Conservation (phyloP, 37 sponge, comb jelly and placozoan species). For the Ianthella basta region DNA sequence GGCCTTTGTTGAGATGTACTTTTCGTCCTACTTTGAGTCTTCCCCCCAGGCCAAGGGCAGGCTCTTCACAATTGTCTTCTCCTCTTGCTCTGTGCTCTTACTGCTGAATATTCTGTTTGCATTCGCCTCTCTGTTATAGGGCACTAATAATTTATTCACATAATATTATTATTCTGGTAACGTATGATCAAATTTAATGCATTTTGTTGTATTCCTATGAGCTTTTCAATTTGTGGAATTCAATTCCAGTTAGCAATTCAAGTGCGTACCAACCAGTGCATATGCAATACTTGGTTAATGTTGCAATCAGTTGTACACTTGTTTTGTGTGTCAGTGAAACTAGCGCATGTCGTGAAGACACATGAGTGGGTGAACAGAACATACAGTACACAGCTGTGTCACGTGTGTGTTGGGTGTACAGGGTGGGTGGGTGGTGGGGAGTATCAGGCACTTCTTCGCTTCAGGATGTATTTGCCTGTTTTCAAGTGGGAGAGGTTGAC, state of each 20-base stretch:
- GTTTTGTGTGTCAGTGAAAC: too few relatives aligned
- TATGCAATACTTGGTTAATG: too few relatives aligned
- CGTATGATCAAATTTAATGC: too few relatives aligned
- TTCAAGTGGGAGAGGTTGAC: slow-evolving; percentile 71
- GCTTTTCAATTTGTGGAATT: too few relatives aligned
- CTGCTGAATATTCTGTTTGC: background rate
- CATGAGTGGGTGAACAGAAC: background rate
- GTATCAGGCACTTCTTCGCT: slow-evolving; percentile 45
- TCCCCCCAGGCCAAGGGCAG: background rate
- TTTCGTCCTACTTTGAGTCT: background rate
- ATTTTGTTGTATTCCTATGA: too few relatives aligned
- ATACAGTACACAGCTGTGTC: background rate
- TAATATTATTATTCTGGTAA: background rate
- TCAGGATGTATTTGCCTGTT: slow-evolving; percentile 71
- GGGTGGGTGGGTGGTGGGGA: background rate
- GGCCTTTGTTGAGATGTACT: slow-evolving; percentile 69
- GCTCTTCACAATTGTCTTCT: background rate
- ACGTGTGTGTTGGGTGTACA: too few relatives aligned
- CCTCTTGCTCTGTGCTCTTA: background rate
- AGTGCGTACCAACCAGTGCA: too few relatives aligned
- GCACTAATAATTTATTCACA: background rate
- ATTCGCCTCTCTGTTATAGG: background rate
- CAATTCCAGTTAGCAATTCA: too few relatives aligned
- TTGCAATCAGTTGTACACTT: too few relatives aligned
- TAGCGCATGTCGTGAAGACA: too few relatives aligned